These are phyloP conservation scores for Muschampia plurimacula DNA, from an alignment of 2,888 invertebrate genomes.

Conservation along the genomic window DNA sequence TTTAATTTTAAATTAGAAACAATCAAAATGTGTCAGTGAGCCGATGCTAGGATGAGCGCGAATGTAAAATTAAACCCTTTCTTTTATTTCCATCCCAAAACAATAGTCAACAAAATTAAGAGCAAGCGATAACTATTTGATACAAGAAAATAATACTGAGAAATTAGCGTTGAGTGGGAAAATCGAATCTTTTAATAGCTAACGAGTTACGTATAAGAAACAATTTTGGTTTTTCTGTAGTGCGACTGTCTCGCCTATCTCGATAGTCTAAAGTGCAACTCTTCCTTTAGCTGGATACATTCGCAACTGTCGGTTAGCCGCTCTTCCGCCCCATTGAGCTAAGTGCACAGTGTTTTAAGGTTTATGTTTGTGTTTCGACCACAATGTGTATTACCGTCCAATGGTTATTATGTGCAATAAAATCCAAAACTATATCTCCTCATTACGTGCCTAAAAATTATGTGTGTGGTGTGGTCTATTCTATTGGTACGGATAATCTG, in stretches of 20 bases:
- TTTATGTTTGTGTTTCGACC: slow-evolving; percentile 35
- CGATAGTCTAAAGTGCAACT: background rate
- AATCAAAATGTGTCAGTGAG: no score
- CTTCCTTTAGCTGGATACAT: slow-evolving; percentile 40
- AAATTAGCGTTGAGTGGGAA: no score
- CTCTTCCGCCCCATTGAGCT: slow-evolving; percentile 41
- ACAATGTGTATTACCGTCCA: slow-evolving; percentile 30
- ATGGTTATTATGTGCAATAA: slow-evolving; percentile 26
- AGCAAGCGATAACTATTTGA: no score
- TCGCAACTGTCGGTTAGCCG: slow-evolving; percentile 42
- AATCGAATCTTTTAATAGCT: no score
- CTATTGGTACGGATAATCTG: slow-evolving; percentile 24
- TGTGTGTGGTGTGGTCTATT: slow-evolving; percentile 15
- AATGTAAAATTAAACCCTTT: no score
- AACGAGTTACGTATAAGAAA: no score
- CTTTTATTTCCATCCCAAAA: no score
- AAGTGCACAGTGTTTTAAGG: slow-evolving; percentile 35
- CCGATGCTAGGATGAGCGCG: no score
- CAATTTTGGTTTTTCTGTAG: no score
- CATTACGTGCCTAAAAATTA: slow-evolving; percentile 17
- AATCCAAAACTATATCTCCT: slow-evolving; percentile 12
- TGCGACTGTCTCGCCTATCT: background rate
- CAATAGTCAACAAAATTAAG: no score
- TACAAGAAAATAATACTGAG: no score
- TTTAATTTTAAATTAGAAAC: no score